These are phyloP conservation scores for Ptychodera flava DNA, from an alignment of 35 echinoderm and acorn worm species.

Conservation along the genomic window DNA sequence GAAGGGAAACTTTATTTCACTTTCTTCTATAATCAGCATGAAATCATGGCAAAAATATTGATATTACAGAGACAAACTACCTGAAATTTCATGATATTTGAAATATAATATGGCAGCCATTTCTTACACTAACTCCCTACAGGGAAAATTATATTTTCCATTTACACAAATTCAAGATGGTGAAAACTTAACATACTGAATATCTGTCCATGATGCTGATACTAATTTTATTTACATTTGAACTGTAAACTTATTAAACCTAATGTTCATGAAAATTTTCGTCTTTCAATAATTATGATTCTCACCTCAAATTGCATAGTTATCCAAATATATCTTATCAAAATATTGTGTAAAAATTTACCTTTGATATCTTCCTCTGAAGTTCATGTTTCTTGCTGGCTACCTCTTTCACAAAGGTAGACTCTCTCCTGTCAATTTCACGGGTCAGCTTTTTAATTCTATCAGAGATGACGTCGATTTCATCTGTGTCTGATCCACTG, in stretches of 20 bases:
- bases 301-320: too few species aligned
- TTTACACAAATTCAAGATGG: too few species aligned
- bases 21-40: background rate
- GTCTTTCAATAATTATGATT: background rate
- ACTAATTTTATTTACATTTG: background rate
- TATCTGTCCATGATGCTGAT: background rate
- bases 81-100: background rate
- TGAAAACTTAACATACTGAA: background rate
- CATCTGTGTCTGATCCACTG: background rate
- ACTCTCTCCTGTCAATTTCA: slow-evolving; percentile 17
- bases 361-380: background rate
- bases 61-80: too few species aligned
- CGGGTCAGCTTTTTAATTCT: slow-evolving; percentile 5
- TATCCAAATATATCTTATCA: too few species aligned
- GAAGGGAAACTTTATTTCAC: background rate
- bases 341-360: too few species aligned
- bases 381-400: background rate
- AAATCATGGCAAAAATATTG: too few species aligned
- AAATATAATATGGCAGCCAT: background rate
- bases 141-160: background rate
- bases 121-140: background rate
- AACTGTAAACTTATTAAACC: background rate
- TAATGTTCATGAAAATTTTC: background rate
- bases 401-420: slow-evolving; percentile 18
- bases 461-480: slow-evolving; percentile 7